Conservation (phyloP, 2,888 invertebrate species). For the Sepiola atlantica region DNA sequence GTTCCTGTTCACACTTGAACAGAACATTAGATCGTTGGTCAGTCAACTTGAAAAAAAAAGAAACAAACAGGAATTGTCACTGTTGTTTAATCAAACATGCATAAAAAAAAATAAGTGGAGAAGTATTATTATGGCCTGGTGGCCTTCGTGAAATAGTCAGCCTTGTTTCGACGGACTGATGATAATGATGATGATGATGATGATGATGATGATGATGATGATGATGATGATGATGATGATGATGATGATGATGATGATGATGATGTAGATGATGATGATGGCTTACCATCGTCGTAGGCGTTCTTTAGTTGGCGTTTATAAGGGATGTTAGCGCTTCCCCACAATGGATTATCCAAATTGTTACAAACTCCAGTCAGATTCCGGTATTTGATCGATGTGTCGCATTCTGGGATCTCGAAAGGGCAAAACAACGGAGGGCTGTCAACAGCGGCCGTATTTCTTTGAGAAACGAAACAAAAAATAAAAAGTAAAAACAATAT, state of each 20-base stretch:
- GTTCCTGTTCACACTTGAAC: too few species aligned
- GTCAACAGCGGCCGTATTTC: neutral
- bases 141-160: neutral
- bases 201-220: neutral
- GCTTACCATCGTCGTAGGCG: neutral
- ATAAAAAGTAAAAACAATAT: too few species aligned
- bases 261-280: neutral
- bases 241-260: neutral
- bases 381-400: neutral
- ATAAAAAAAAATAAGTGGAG: neutral
- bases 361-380: neutral
- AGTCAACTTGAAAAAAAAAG: too few species aligned
- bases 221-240: neutral
- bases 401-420: neutral
- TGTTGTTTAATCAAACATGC: too few species aligned
- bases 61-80: too few species aligned
- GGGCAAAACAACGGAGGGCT: neutral
- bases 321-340: slow-evolving; percentile 2
- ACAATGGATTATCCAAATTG: neutral
- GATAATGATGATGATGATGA: neutral
- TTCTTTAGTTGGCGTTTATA: neutral
- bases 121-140: neutral
- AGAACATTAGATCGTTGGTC: too few species aligned
- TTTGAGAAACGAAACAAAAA: neutral
- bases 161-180: neutral